These are phyloP conservation scores for Guaruba guarouba DNA, from an alignment of 2,113 vertebrate species.

Conservation along the genomic window DNA sequence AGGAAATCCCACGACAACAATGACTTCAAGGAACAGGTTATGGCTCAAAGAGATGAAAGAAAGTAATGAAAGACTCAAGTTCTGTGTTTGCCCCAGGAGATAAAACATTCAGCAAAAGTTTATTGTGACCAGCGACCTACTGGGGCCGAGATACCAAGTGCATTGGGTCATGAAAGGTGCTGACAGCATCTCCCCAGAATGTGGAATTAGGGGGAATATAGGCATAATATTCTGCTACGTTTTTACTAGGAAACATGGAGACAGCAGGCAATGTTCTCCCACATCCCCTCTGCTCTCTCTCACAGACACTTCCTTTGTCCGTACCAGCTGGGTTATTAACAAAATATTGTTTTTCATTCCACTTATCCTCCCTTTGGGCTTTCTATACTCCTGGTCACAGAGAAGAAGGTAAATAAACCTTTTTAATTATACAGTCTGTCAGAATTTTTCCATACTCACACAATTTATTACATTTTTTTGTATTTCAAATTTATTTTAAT, in stretches of 20 bases:
- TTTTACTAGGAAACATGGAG: not conserved
- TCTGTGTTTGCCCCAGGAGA: not conserved
- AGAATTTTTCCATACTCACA: slow-evolving; percentile 41
- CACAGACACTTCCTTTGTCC: slow-evolving; percentile 69
- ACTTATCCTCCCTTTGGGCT: slow-evolving; percentile 47
- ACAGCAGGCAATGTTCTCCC: not conserved
- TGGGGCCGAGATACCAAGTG: not conserved
- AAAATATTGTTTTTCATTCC: slow-evolving; percentile 42
- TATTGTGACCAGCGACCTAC: not conserved
- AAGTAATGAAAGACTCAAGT: not conserved
- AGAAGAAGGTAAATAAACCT: slow-evolving; percentile 55
- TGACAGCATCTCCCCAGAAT: slow-evolving; percentile 32
- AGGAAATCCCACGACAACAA: not conserved
- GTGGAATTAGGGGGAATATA: not conserved
- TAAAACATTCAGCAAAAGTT: not conserved
- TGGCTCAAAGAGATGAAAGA: slow-evolving; percentile 1
- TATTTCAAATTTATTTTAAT: slow-evolving; percentile 34
- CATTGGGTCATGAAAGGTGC: slow-evolving; percentile 32
- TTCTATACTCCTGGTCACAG: slow-evolving; percentile 44
- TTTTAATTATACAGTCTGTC: slow-evolving; percentile 52
- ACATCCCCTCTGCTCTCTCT: slow-evolving; percentile 3
- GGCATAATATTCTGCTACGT: not conserved
- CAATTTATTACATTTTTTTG: slow-evolving; percentile 31
- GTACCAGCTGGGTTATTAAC: slow-evolving; percentile 36
- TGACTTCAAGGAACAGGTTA: not conserved